Conservation (phyloP, 2,113 vertebrate genomes). For the Xiphias gladius region DNA sequence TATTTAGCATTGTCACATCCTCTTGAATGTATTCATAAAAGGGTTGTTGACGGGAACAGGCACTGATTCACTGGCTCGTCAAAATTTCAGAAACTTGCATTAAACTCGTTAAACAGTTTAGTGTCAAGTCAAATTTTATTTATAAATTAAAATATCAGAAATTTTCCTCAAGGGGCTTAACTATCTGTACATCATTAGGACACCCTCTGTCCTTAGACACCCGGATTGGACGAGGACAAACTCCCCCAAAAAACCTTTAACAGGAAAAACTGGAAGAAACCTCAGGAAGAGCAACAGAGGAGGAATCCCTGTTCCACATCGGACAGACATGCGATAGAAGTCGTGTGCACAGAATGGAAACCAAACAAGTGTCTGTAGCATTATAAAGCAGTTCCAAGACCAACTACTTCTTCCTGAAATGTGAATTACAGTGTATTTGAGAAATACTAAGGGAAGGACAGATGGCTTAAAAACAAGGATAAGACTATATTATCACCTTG, state of each 20-base stretch:
- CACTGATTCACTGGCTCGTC: conserved; percentile 18
- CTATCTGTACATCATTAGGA: neutral
- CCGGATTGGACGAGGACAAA: too few species aligned
- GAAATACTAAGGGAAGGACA: neutral
- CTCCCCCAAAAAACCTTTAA: neutral
- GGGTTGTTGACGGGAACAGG: conserved; percentile 23
- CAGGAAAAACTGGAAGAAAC: too few species aligned
- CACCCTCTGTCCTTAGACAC: neutral
- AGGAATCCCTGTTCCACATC: neutral
- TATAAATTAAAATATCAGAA: neutral
- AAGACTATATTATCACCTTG: conserved; percentile 5
- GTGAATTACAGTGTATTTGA: neutral
- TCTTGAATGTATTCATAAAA: conserved; percentile 37
- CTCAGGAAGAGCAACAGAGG: too few species aligned
- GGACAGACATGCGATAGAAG: too few species aligned
- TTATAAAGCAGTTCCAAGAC: neutral
- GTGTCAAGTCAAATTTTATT: neutral
- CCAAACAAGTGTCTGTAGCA: neutral
- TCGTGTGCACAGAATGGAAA: neutral
- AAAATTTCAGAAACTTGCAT: conserved; percentile 13
- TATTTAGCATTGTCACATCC: conserved; percentile 38
- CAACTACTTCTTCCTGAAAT: neutral
- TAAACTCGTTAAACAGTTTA: neutral
- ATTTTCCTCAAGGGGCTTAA: neutral
- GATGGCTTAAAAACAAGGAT: neutral